These are phyloP conservation scores for Diceros bicornis DNA, from an alignment of 2,797 vertebrate species.

Conservation along the genomic window DNA sequence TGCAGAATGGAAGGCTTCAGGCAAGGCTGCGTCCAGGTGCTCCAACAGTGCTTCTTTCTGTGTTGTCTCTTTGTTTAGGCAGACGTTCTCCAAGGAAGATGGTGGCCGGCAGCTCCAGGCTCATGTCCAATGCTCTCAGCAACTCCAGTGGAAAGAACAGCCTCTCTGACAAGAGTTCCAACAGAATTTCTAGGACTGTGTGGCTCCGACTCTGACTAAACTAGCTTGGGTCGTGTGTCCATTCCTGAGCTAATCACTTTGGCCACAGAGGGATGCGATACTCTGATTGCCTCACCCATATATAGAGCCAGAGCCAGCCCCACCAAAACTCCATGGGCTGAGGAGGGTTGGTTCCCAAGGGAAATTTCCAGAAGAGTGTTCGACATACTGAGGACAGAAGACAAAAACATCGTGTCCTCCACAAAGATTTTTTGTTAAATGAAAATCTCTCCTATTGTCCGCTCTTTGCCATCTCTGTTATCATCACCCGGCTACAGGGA, in stretches of 20 bases:
- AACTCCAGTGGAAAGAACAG: neutral
- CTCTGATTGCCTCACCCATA: neutral
- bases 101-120: neutral
- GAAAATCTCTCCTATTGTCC: neutral
- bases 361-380: neutral
- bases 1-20: neutral
- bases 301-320: neutral
- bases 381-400: neutral
- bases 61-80: neutral
- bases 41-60: neutral
- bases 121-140: neutral
- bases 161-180: neutral
- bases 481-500: rapidly evolving
- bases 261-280: neutral
- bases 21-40: neutral
- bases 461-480: neutral
- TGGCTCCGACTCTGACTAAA: rapidly evolving
- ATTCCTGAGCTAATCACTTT: no score
- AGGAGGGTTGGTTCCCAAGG: neutral
- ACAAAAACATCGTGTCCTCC: neutral
- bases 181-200: neutral
- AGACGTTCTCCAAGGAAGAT: neutral
- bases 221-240: neutral
- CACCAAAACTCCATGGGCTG: neutral
- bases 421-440: neutral